Percentiles rank a stretch among this genome's conserved stretches.
These are phyloP conservation scores for Toxotes chatareus DNA, from an alignment of 2,113 vertebrate genomes.

Conservation along the genomic window DNA sequence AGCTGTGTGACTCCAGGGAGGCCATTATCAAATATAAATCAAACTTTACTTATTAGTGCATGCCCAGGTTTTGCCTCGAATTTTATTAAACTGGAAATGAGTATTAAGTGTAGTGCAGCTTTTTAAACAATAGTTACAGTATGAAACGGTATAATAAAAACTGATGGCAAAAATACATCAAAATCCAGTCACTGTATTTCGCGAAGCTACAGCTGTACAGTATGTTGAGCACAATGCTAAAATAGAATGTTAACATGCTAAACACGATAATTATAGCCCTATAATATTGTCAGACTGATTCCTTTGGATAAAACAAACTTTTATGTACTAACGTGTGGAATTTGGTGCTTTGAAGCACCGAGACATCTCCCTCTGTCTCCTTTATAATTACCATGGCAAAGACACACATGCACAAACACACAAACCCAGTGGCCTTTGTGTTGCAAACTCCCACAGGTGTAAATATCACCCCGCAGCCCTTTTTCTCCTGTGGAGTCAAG, in stretches of 20 bases:
- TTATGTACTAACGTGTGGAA: neutral
- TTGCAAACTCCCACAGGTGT: slow-evolving; percentile 45
- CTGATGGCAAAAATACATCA: neutral
- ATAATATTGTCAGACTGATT: neutral
- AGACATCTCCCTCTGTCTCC: neutral
- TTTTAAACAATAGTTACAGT: too few relatives aligned
- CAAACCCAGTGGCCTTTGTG: slow-evolving; percentile 46
- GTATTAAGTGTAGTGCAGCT: too few relatives aligned
- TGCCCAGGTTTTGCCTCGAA: too few relatives aligned
- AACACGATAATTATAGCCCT: neutral
- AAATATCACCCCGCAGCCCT: slow-evolving; percentile 29
- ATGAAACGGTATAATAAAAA: too few relatives aligned
- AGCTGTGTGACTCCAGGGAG: too few relatives aligned
- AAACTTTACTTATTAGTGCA: too few relatives aligned
- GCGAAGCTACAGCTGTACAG: neutral
- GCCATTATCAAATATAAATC: too few relatives aligned
- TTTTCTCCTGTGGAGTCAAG: slow-evolving; percentile 33
- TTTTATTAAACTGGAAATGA: too few relatives aligned
- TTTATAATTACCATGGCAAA: neutral
- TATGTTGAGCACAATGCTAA: neutral
- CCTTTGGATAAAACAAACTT: neutral
- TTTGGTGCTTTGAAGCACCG: neutral
- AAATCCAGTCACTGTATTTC: neutral
- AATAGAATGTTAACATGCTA: neutral
- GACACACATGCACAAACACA: slow-evolving; percentile 26